phyloP scores from a whole-genome alignment of 1,140 invertebrate species.

The Hypsibius dujardini region DNA sequence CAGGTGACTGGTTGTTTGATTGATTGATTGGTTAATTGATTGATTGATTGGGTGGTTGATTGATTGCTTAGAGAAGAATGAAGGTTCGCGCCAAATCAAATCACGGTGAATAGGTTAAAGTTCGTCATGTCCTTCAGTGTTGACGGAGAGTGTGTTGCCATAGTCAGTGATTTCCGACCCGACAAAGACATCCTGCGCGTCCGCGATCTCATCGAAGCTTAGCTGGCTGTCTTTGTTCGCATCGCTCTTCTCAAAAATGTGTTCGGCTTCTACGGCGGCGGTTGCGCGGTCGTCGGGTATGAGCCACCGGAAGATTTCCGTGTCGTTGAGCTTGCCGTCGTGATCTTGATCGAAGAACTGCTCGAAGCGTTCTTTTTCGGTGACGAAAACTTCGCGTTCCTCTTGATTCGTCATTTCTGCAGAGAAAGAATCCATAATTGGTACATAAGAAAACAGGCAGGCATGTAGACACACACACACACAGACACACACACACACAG shows the following conservation, averaged over 20 bases:
- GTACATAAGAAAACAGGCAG: no score
- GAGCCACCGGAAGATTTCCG: conserved; percentile 72
- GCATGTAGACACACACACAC: no score
- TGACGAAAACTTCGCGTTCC: conserved; percentile 58
- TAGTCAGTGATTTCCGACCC: conserved; percentile 88
- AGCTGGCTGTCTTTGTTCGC: conserved; percentile 64
- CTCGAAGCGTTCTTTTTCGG: conserved; percentile 76
- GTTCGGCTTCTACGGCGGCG: conserved; percentile 70
- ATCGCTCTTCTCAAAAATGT: conserved; percentile 73
- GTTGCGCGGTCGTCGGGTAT: conserved; percentile 77
- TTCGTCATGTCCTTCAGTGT: background rate
- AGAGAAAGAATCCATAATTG: no score
- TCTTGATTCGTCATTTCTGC: no score
- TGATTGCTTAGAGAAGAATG: no score
- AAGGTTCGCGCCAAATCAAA: no score
- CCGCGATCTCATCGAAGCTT: conserved; percentile 64
- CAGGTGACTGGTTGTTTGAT: no score
- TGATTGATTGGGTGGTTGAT: no score
- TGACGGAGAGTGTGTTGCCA: conserved; percentile 46
- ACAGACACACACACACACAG: no score
- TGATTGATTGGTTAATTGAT: no score
- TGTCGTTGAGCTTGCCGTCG: conserved; percentile 58
- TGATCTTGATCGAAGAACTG: conserved; percentile 64
- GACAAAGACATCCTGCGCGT: conserved; percentile 76
- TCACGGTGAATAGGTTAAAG: no score